Conservation (phyloP, 2,888 invertebrate species). For the Eledone cirrhosa region DNA sequence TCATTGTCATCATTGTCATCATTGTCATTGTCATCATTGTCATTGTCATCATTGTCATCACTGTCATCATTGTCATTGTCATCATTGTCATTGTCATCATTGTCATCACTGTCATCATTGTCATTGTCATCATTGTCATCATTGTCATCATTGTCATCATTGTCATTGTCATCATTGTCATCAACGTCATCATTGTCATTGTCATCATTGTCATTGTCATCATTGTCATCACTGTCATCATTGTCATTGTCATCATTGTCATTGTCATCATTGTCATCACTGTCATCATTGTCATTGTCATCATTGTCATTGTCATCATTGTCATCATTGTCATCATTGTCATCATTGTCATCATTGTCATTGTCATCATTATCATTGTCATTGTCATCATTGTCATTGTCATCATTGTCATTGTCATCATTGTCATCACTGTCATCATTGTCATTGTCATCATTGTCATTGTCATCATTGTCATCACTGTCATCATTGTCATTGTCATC, state of each 20-base stretch:
- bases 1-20: conserved; percentile 31
- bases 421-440: conserved; percentile 32
- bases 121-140: neutral
- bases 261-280: neutral
- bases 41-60: conserved; percentile 31
- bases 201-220: neutral
- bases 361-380: neutral
- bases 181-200: neutral
- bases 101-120: conserved; percentile 24
- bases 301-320: conserved; percentile 31
- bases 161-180: neutral
- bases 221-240: neutral
- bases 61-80: conserved; percentile 28
- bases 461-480: conserved; percentile 32
- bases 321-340: neutral
- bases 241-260: neutral
- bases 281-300: conserved; percentile 3
- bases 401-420: conserved; percentile 14
- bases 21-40: conserved; percentile 29
- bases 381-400: neutral
- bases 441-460: conserved; percentile 24
- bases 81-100: conserved; percentile 28
- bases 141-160: neutral
- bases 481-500: conserved; percentile 30
- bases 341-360: neutral